Evolutionary conservation across 2,888 invertebrate genomes (phyloP), one percentile per base, ranked within the genome.

Genomic region (Epinotia bilunana): DNA sequence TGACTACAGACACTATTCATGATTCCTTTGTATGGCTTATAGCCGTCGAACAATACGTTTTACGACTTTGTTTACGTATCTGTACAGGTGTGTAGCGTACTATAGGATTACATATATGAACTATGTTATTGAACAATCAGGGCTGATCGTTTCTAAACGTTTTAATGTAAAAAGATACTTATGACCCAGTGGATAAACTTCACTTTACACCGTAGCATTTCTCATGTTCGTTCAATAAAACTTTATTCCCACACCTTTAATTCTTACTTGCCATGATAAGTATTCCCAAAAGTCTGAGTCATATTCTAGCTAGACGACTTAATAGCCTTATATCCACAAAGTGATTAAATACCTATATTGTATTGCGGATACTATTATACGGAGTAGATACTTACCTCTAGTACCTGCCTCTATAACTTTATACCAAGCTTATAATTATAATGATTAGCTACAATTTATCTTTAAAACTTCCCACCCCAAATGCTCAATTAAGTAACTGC

Each of bases 31-130:
- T 58, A 18, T 65, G 43, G 23, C 57, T 46, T 55, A 23, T 61
- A 33, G 39, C 46, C 23, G 55, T 72, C 16, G 65, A 75, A 75
- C 75, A 75, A 75, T 75, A 55, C 58, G 65, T 62, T 75, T 70
- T 73, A 77, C 67, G 57, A 61, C 74, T 65, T 62, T 74, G 70
- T 77, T 70, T 70, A 75, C 69, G 58, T 68, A 72, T 62, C 55
- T 75, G 57, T 72, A 61, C 67, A 75, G 60, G 69, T 69, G 69
- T 69, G 63, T 69, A 20, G 16, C 23, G 16, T 61, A 60, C 3
- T 46, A 46, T 49, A 28, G 9, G 5, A 5, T 49, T 13, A 55
- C 43, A 58, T 46, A 58, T 20, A n/a, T 53, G 16, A 46, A 3
- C 0, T 13, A 60, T 28, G 39, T 64, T 70, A 74, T 71, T 65